phyloP scores from a whole-genome alignment of 2,888 invertebrate genomes.

The Venusia cambrica region DNA sequence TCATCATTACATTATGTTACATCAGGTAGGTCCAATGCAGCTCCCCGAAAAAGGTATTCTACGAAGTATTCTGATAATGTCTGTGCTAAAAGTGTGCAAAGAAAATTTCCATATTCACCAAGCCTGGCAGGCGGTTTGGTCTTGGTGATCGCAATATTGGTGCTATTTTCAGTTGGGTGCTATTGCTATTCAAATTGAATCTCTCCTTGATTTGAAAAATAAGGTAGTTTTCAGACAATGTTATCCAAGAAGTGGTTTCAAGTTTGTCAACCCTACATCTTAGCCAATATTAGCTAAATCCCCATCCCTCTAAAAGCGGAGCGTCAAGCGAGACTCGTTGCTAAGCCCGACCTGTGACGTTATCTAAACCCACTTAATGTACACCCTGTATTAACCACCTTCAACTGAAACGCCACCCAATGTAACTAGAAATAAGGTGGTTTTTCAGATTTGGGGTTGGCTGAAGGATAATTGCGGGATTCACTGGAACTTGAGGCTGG shows the following conservation, averaged over 20 bases:
- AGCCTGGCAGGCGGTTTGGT: no score
- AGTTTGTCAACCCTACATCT: conserved; percentile 54
- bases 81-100: no score
- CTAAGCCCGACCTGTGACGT: conserved; percentile 75
- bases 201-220: no score
- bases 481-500: conserved; percentile 35
- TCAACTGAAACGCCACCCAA: conserved; percentile 24
- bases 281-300: conserved; percentile 61
- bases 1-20: no score
- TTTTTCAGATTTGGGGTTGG: conserved; percentile 1
- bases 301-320: conserved; percentile 65
- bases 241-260: background rate
- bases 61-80: no score
- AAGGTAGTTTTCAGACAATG: no score
- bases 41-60: no score
- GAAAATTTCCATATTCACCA: no score
- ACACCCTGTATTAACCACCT: conserved; percentile 34
- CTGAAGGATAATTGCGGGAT: conserved; percentile 47
- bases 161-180: no score
- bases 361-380: conserved; percentile 54
- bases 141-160: no score
- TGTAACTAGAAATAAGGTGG: background rate
- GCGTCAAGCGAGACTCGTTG: conserved; percentile 73
- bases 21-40: no score
- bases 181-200: no score